phyloP scores from a whole-genome alignment of 2,797 vertebrate species.

The Sebastiscus tertius region DNA sequence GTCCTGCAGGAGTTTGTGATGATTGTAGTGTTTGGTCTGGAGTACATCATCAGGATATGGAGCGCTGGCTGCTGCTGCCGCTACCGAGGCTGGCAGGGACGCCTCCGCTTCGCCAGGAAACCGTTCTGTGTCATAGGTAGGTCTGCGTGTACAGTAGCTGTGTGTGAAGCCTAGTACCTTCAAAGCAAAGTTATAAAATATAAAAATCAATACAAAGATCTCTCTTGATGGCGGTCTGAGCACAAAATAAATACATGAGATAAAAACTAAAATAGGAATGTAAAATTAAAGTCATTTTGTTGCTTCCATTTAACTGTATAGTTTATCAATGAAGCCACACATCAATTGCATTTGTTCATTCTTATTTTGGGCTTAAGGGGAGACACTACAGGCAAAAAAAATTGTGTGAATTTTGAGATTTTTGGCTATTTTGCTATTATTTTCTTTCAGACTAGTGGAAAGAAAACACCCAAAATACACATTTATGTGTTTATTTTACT shows the following conservation, averaged over 20 bases:
- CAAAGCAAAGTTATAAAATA: neutral
- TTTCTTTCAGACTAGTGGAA: too few relatives aligned
- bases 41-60: conserved; percentile 99
- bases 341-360: neutral
- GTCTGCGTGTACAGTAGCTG: neutral
- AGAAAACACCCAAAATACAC: too few relatives aligned
- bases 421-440: too few relatives aligned
- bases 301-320: neutral
- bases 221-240: neutral
- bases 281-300: neutral
- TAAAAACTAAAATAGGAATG: neutral
- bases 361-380: neutral
- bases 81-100: conserved; percentile 98
- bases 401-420: too few relatives aligned
- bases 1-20: conserved; percentile 94
- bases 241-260: neutral
- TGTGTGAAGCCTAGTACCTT: neutral
- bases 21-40: conserved; percentile 99
- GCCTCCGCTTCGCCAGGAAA: conserved; percentile 95
- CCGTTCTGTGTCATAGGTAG: conserved; percentile 99
- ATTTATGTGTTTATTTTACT: too few relatives aligned
- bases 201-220: neutral
- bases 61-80: conserved; percentile 98
- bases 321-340: too few relatives aligned
- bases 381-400: too few relatives aligned